Conservation (phyloP, 2,113 vertebrate genomes). For the Pithys albifrons region DNA sequence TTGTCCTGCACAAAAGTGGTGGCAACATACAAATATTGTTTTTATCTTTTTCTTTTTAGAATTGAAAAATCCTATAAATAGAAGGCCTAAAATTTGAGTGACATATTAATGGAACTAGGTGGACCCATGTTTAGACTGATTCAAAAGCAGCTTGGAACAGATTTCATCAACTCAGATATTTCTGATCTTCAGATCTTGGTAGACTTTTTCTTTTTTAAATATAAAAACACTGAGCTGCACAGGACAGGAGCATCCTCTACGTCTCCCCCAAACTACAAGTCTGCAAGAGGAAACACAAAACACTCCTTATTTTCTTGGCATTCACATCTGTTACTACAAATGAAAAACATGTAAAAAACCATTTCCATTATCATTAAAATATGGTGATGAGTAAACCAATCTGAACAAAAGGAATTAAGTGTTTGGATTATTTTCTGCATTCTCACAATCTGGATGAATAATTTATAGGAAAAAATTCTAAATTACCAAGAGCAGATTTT, state of each 20-base stretch:
- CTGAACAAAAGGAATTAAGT: neutral
- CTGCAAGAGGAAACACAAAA: neutral
- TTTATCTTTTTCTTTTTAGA: neutral
- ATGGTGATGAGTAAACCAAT: neutral
- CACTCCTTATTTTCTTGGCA: neutral
- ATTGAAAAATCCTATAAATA: neutral
- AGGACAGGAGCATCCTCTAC: neutral
- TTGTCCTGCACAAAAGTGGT: neutral
- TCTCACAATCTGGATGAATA: neutral
- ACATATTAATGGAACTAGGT: slow-evolving; percentile 4
- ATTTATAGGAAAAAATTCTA: neutral
- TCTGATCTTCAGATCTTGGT: neutral
- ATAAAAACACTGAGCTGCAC: neutral
- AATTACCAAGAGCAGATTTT: neutral
- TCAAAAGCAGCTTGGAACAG: slow-evolving; percentile 12
- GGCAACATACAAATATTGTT: neutral
- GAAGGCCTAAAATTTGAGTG: neutral
- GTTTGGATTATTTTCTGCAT: neutral
- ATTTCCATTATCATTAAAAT: neutral
- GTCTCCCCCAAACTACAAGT: neutral
- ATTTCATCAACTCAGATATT: slow-evolving; percentile 30
- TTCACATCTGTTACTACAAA: neutral
- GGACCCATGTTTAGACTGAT: neutral
- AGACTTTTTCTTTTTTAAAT: neutral
- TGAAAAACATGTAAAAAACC: neutral